Base-by-base conservation (phyloP, 2,113 vertebrate species). In the Podiceps cristatus region DNA sequence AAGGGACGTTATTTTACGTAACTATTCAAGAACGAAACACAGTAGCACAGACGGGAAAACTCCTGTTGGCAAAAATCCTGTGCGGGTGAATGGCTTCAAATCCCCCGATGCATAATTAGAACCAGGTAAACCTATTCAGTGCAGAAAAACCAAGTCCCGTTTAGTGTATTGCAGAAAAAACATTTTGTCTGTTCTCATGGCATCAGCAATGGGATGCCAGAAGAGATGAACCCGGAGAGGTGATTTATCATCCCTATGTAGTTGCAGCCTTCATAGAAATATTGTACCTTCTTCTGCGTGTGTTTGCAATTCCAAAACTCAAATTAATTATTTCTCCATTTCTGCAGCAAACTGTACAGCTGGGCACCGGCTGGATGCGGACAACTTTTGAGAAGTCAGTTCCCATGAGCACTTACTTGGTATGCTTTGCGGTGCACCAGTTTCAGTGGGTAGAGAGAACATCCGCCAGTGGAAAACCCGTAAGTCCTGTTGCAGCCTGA, bases 321-420 rank as follows among this genome's bases (percentile, higher is more conserved):
- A 76, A 80, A 76, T 73, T 67, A n/a, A 44, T 80, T 73, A 6
- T 81, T 95, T 88, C 95, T 90, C 56, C 33, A 45, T 91, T 95
- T 88, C 84, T 93, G 66, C 89, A 99, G 99, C n/a, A 75, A 94
- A 42, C 12, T 12, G 78, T 81, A 45, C 0, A 2, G 0, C 3
- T 98, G 5, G 81, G 76, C 2, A 22, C 53, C 67, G 95, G 94
- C 27, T 99, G 98, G 98, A 58, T 0, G 3, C 98, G 71, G 94
- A 99, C 99, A 18, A 97, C 91, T 80, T 99, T 99, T 84, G 1
- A 91, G 63, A 98, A 98, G 86, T 99, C 99, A 6, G 98, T 99
- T 74, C 98, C 98, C 42, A 99, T 99, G 99, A 99, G 99, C 89
- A 99, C 99, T 40, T 99, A 99, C 89, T 96, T 99, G 96, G 99